Evolutionary conservation across 1,140 invertebrate genomes (phyloP).

Genomic region (Drosophila saltans): DNA sequence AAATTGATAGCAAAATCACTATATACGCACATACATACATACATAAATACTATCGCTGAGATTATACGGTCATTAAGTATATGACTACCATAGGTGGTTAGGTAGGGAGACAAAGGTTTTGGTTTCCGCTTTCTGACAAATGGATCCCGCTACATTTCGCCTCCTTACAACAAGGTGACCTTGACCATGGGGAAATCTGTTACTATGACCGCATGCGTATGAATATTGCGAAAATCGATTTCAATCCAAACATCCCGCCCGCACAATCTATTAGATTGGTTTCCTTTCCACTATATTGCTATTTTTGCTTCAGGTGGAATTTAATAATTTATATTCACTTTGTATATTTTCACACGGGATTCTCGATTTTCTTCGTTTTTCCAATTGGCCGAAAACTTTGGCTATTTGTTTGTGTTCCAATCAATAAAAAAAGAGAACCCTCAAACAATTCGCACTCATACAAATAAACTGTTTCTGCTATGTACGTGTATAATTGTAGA

Average conservation of each 20-base stretch:
- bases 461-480: not conserved
- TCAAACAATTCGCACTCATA: constrained; percentile 6
- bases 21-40: not conserved
- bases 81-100: not conserved
- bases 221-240: constrained; percentile 2
- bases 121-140: not conserved
- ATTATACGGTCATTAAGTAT: not conserved
- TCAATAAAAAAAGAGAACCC: constrained; percentile 49
- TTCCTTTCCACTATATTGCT: constrained; percentile 1
- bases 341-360: constrained; percentile 7
- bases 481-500: too few species aligned
- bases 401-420: constrained; percentile 63
- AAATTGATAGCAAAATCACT: constrained; percentile 8
- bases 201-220: not conserved
- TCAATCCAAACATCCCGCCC: not conserved
- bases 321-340: constrained; percentile 15
- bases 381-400: constrained; percentile 8
- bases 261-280: not conserved
- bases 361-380: not conserved
- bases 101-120: constrained; percentile 6
- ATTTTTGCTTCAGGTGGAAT: constrained; percentile 3
- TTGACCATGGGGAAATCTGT: not conserved
- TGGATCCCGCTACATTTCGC: not conserved
- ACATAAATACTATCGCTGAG: not conserved
- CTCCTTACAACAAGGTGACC: not conserved